A percentile compares a stretch with the other conserved stretches of the same genome.
Conservation (phyloP, 37 sponge, comb jelly and placozoan genomes). For the Spongilla lacustris region DNA sequence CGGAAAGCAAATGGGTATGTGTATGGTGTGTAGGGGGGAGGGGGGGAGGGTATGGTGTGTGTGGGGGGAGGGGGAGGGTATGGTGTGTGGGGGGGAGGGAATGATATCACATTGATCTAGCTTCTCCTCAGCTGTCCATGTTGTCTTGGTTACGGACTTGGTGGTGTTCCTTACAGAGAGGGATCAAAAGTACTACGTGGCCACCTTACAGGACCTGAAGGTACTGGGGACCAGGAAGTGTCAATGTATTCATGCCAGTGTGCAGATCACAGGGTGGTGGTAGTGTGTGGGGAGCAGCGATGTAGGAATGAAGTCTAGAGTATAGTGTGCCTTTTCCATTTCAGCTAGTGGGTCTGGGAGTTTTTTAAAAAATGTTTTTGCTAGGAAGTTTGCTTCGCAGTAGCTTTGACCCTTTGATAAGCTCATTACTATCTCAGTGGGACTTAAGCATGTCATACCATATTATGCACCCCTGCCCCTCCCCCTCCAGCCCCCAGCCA, state of each 20-base stretch:
- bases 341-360: not conserved
- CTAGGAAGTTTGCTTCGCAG: no score
- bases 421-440: not conserved
- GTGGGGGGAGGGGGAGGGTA: not conserved
- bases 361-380: no score
- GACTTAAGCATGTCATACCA: no score
- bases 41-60: constrained; percentile 5
- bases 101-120: not conserved
- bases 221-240: constrained; percentile 18
- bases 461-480: no score
- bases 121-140: constrained; percentile 40
- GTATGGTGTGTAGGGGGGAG: constrained; percentile 8
- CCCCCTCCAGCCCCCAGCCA: constrained; percentile 73
- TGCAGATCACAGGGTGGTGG: not conserved
- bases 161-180: constrained; percentile 66
- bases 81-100: not conserved
- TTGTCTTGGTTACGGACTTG: constrained; percentile 80
- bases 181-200: constrained; percentile 77
- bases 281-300: not conserved
- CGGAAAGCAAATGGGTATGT: constrained; percentile 54
- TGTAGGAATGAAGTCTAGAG: no score
- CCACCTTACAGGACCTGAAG: constrained; percentile 69
- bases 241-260: not conserved
- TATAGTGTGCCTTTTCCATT: no score
- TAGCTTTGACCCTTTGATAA: not conserved